Base-by-base conservation (phyloP, 2,797 vertebrate species). In the Pseudochirops corinnae region DNA sequence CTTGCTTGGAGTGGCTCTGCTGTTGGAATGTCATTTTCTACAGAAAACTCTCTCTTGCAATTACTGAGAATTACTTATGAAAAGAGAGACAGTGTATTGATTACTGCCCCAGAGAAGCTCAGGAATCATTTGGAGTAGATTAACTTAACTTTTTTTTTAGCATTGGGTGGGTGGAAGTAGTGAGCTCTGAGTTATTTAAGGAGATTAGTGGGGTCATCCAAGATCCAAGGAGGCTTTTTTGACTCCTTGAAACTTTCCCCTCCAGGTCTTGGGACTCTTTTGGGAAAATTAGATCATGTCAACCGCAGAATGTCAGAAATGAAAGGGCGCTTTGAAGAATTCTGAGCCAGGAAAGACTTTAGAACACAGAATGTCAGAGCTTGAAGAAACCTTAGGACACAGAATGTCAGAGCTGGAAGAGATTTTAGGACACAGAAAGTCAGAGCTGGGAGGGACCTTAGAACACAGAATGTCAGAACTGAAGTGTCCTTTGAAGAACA, bases 81-180 rank as follows among this genome's bases (percentile, higher is more conserved):
- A 98, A 98, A 97, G 97, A 97, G 95, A 4, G 31, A 94, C 96
- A 92, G 92, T 13, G 2, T 98, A 98, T 98, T 98, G 99, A 98
- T 98, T 97, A 95, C 98, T 95, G 98, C 96, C 97, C 96, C 74
- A 53, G 93, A 98, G 98, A 98, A 98, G 98, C 98, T 97, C 97
- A 95, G 97, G 96, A 98, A 97, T 97, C 98, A 98, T 98, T 99
- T 98, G 98, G 98, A 98, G 98, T 96, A 98, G 98, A 99, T 98
- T 98, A 98, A 98, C 98, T 95, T 91, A 97, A 98, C 97, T 98
- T 98, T 98, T 96, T 96, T 98, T 98, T 98, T 98, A 97, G 97
- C 74, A 46, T 46, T 46, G 14, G 57, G 5, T 87, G 46, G 96
- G 94, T 97, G 95, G 98, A 98, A 98, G 98, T 98, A 87, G 39